These are phyloP conservation scores for Asteroscopus sphinx DNA, from an alignment of 2,888 invertebrate species.

Conservation along the genomic window DNA sequence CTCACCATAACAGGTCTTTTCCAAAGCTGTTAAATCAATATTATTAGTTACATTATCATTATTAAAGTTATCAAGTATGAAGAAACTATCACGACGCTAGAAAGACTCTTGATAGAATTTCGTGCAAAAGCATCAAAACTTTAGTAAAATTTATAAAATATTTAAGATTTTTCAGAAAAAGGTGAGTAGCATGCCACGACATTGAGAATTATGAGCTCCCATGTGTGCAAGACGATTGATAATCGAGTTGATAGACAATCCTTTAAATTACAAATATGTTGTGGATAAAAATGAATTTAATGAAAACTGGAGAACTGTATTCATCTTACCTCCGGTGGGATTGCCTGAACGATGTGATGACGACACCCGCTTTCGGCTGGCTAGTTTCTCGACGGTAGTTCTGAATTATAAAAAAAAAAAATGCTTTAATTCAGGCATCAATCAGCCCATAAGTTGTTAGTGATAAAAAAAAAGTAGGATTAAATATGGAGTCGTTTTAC, in stretches of 20 bases:
- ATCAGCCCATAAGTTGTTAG: too few species aligned
- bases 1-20: conserved; percentile 89
- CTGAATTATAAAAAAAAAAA: conserved; percentile 71
- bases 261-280: conserved; percentile 34
- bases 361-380: conserved; percentile 94
- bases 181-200: conserved; percentile 78
- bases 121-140: conserved; percentile 73
- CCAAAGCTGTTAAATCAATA: conserved; percentile 88
- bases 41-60: conserved; percentile 69
- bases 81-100: conserved; percentile 40
- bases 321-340: conserved; percentile 94
- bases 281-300: conserved; percentile 49
- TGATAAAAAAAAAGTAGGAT: too few species aligned
- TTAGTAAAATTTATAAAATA: conserved; percentile 49
- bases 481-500: too few species aligned
- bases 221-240: conserved; percentile 65
- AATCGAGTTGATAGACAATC: conserved; percentile 44
- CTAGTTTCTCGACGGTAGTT: conserved; percentile 86
- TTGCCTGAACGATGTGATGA: conserved; percentile 96
- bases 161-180: conserved; percentile 54
- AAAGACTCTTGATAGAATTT: conserved; percentile 49
- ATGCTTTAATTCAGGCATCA: too few species aligned
- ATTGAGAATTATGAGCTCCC: conserved; percentile 76
- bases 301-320: conserved; percentile 2
- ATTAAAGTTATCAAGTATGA: conserved; percentile 43